Evolutionary conservation across 2,113 vertebrate species (phyloP).

Genomic region (Tetrax tetrax): DNA sequence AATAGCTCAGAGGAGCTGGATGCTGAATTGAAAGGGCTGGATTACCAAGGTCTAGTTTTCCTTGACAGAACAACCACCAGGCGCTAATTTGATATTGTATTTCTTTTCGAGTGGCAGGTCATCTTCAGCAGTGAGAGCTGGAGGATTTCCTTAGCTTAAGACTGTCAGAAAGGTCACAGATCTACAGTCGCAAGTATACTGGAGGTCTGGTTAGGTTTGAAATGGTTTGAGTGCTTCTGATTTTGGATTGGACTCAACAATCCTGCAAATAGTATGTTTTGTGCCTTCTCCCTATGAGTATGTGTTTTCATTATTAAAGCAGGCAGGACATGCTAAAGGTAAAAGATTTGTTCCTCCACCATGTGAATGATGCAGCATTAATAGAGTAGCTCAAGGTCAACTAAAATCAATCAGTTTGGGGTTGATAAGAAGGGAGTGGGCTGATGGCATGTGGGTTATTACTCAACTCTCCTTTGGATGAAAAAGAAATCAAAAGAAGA

Average conservation of each 20-base stretch:
- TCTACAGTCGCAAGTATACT: neutral
- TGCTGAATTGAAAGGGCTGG: neutral
- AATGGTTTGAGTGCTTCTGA: neutral
- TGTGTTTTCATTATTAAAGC: neutral
- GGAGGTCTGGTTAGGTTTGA: neutral
- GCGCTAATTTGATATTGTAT: neutral
- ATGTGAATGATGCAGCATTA: neutral
- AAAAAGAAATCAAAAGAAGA: neutral
- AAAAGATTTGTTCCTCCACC: neutral
- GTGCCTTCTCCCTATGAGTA: neutral
- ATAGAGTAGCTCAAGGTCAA: neutral
- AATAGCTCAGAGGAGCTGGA: neutral
- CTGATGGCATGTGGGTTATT: neutral
- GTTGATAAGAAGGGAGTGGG: neutral
- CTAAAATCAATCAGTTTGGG: neutral
- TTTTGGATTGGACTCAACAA: neutral
- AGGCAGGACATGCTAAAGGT: neutral
- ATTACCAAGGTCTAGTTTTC: neutral
- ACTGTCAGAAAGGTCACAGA: neutral
- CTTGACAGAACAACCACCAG: neutral
- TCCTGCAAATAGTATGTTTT: neutral
- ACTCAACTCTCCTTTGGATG: neutral
- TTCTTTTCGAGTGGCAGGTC: neutral
- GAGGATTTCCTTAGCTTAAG: neutral
- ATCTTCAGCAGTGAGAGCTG: neutral